Conservation (phyloP, 2,888 invertebrate genomes). For the Metellina segmentata region DNA sequence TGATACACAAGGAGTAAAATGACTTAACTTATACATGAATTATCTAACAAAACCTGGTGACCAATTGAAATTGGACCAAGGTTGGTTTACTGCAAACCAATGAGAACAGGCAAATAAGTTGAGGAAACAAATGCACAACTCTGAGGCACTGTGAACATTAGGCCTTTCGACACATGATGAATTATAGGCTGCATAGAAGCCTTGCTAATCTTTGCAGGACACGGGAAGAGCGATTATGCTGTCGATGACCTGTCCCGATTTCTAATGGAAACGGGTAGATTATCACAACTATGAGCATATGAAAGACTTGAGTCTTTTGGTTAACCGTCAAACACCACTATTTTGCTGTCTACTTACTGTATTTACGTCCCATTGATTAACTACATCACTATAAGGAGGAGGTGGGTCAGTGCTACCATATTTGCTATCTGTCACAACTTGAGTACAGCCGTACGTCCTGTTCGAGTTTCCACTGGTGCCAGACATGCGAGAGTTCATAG, state of each 20-base stretch:
- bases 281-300: conserved; percentile 76
- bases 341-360: conserved; percentile 66
- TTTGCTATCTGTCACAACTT: conserved; percentile 68
- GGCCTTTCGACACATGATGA: conserved; percentile 62
- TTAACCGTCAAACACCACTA: conserved; percentile 70
- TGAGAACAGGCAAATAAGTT: conserved; percentile 37
- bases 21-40: conserved; percentile 28
- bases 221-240: conserved; percentile 62
- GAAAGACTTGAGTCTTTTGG: conserved; percentile 67
- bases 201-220: conserved; percentile 65
- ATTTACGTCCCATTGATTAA: conserved; percentile 66
- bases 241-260: conserved; percentile 61
- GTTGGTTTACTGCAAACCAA: conserved; percentile 41
- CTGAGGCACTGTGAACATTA: conserved; percentile 76
- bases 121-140: conserved; percentile 69
- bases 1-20: conserved; percentile 43
- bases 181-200: conserved; percentile 59
- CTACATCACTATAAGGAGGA: conserved; percentile 73
- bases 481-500: conserved; percentile 57
- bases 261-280: conserved; percentile 63
- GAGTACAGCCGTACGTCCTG: conserved; percentile 68
- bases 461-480: conserved; percentile 66
- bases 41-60: conserved; percentile 40
- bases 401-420: conserved; percentile 64
- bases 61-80: conserved; percentile 57